Percentiles rank a stretch among this genome's conserved stretches.
These are phyloP conservation scores for Colossoma macropomum DNA, from an alignment of 2,113 vertebrate species.

Conservation along the genomic window DNA sequence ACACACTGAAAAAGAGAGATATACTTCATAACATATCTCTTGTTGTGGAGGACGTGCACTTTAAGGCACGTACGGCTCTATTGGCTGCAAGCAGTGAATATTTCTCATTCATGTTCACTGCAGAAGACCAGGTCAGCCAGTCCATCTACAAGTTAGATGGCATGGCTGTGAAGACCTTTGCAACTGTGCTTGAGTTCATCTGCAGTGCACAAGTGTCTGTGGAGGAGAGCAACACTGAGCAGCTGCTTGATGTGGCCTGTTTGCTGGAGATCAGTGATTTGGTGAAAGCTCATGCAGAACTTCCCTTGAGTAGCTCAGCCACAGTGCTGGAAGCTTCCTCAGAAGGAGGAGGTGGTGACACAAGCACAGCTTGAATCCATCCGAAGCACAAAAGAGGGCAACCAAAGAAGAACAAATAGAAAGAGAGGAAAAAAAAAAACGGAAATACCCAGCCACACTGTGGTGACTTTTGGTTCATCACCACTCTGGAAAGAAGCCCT, in stretches of 20 bases:
- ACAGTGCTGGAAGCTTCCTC: background rate
- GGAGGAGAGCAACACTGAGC: conserved; percentile 79
- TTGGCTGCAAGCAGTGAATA: conserved; percentile 96
- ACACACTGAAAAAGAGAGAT: conserved; percentile 85
- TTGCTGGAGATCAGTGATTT: conserved; percentile 88
- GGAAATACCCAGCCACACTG: conserved; percentile 82
- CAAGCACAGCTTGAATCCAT: conserved; percentile 33
- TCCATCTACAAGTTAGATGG: conserved; percentile 86
- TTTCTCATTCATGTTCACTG: conserved; percentile 91
- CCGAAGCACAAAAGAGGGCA: conserved; percentile 87
- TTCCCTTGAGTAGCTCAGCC: conserved; percentile 58
- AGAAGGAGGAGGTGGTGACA: background rate
- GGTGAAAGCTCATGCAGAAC: conserved; percentile 80
- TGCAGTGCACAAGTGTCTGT: conserved; percentile 88
- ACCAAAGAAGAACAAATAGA: conserved; percentile 80
- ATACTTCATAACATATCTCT: conserved; percentile 94
- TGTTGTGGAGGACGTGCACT: conserved; percentile 88
- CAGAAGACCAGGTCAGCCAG: conserved; percentile 78
- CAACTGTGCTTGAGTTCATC: conserved; percentile 89
- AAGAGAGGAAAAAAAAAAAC: conserved; percentile 79
- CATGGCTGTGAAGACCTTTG: conserved; percentile 84
- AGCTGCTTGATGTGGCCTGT: conserved; percentile 87
- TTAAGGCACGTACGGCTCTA: conserved; percentile 92
- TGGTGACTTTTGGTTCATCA: conserved; percentile 91
- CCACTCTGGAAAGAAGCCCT: conserved; percentile 91